Percentiles rank a stretch among this genome's conserved stretches.
phyloP scores from a whole-genome alignment of 1,140 invertebrate species.

The Drosophila miranda region DNA sequence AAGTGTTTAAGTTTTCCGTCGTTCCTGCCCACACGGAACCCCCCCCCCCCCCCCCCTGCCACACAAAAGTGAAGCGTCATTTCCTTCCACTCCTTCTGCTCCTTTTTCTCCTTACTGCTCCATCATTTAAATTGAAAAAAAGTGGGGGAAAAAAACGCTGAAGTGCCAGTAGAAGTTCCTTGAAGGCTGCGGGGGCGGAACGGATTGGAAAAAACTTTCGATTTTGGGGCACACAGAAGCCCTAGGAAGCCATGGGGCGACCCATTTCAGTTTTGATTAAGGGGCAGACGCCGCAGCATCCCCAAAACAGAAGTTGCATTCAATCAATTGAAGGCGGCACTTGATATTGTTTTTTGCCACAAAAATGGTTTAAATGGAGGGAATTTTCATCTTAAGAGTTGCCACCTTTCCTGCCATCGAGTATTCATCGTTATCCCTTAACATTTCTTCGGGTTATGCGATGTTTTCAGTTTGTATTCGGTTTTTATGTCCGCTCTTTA shows the following conservation, averaged over 20 bases:
- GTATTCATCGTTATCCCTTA: no score
- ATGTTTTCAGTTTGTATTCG: conserved; percentile 1
- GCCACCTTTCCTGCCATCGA: no score
- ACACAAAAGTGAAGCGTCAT: conserved; percentile 47
- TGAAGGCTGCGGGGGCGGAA: conserved; percentile 8
- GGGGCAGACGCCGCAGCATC: neutral
- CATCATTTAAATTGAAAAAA: conserved; percentile 76
- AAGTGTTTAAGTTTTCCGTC: conserved; percentile 67
- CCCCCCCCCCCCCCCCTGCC: conserved; percentile 8
- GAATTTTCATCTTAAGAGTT: no score
- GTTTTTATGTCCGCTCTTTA: conserved; percentile 17
- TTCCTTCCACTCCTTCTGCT: conserved; percentile 26
- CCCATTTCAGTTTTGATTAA: conserved; percentile 46
- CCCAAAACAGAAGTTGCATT: conserved; percentile 16
- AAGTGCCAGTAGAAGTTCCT: conserved; percentile 39
- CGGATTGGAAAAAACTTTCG: conserved; percentile 43
- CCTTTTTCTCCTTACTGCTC: conserved; percentile 44
- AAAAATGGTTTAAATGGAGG: no score
- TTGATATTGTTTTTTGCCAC: neutral
- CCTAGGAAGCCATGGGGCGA: conserved; percentile 19
- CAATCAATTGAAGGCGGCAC: neutral
- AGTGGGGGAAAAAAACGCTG: conserved; percentile 33
- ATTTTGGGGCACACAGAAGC: conserved; percentile 31
- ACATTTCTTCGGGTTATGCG: neutral
- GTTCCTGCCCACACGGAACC: conserved; percentile 10